A percentile compares a stretch with the other conserved stretches of the same genome.
Conservation (phyloP, 2,113 vertebrate species). For the Aspidoscelis tigris region DNA sequence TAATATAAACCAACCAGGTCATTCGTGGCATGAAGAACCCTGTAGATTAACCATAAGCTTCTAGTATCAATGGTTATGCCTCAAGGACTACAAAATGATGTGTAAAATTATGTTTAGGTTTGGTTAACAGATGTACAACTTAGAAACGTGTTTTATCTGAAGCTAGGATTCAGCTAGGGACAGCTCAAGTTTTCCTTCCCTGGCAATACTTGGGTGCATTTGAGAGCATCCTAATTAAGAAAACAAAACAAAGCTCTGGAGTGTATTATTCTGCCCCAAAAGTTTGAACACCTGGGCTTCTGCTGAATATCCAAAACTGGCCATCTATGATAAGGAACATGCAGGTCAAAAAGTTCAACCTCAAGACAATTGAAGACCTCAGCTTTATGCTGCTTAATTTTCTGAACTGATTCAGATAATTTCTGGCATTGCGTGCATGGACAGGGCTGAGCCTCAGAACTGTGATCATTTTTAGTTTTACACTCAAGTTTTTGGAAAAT, state of each 20-base stretch:
- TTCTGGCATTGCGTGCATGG: neutral
- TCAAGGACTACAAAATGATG: constrained; percentile 57
- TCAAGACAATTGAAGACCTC: neutral
- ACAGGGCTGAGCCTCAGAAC: neutral
- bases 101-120: constrained; percentile 69
- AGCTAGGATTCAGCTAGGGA: constrained; percentile 56
- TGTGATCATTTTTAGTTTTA: neutral
- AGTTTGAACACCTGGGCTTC: no score
- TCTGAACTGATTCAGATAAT: neutral
- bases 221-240: constrained; percentile 59
- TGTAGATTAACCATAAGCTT: constrained; percentile 55
- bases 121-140: constrained; percentile 57
- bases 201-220: constrained; percentile 46
- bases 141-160: constrained; percentile 61
- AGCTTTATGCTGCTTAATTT: neutral
- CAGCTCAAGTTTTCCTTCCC: constrained; percentile 48
- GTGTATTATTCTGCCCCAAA: neutral
- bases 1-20: constrained; percentile 83
- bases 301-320: neutral
- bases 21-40: constrained; percentile 65
- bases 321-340: neutral
- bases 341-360: neutral
- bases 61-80: constrained; percentile 61
- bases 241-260: constrained; percentile 52
- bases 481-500: neutral